phyloP scores from a whole-genome alignment of 2,113 vertebrate species.

The Progne subis region DNA sequence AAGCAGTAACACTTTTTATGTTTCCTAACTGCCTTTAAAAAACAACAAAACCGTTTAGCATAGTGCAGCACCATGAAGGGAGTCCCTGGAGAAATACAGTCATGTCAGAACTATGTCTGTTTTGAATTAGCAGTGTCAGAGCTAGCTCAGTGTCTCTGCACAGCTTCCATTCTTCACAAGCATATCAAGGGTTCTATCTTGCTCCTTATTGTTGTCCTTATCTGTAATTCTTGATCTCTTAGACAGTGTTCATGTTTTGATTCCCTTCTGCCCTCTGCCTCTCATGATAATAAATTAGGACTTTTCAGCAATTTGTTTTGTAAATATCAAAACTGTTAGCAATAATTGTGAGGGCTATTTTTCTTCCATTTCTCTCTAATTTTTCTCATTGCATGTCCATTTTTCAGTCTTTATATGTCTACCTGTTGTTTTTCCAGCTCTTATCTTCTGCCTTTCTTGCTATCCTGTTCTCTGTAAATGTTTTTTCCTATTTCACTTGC shows the following conservation, averaged over 20 bases:
- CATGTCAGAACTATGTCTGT: constrained; percentile 1
- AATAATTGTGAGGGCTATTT: not conserved
- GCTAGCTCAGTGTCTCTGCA: not conserved
- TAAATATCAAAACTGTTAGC: not conserved
- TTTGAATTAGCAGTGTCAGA: not conserved
- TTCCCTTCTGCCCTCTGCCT: not conserved
- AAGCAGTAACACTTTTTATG: not conserved
- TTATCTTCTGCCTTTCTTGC: not conserved
- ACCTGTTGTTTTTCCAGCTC: not conserved
- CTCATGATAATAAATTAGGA: not conserved
- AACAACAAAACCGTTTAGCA: not conserved
- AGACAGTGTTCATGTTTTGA: not conserved
- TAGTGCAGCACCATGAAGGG: not conserved
- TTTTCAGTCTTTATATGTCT: not conserved
- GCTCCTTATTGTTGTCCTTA: not conserved
- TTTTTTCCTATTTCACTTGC: not conserved
- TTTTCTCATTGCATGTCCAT: not conserved
- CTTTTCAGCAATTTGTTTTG: not conserved
- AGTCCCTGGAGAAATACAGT: not conserved
- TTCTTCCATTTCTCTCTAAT: not conserved
- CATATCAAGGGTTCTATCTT: not conserved
- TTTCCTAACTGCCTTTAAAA: constrained; percentile 20
- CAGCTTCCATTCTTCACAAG: not conserved
- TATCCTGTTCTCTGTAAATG: not conserved
- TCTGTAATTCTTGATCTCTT: not conserved